Base-by-base conservation (phyloP, 2,888 invertebrate species). In the Chymomyza procnemis region DNA sequence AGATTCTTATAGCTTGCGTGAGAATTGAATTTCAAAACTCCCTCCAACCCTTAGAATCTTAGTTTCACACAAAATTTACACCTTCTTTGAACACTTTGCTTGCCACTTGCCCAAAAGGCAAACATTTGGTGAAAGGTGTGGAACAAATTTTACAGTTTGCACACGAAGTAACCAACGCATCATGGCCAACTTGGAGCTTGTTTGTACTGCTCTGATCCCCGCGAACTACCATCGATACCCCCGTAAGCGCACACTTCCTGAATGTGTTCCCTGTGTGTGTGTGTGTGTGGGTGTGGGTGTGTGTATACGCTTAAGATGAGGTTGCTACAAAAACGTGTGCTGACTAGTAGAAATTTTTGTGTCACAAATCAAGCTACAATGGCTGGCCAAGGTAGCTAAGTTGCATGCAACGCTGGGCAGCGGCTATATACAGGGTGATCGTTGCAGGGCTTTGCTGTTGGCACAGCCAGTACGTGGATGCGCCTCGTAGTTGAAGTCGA, bases 1-100 rank as follows among this genome's bases (percentile, higher is more conserved):
- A 64, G 64, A 64, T 57, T 59, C 58, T 21, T 54, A 14, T 19
- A 26, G 18, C 19, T 18, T 58, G 18, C 3, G 57, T 30, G 57
- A 64, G 64, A 64, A 64, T 64, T 64, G 64, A 64, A 64, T 64
- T 64, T 64, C 58, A 64, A 64, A 48, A n/a, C n/a, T n/a, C 64
- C 58, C 64, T 58, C 52, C 64, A 50, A 50, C 9, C 52, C 58
- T 64, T 46, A 58, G 64, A n/a, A n/a, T n/a, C n/a, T 64, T 64
- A 64, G 58, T 64, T 64, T 57, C 56, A 58, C 64, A 64, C 58
- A 64, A 64, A 64, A 64, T 64, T 59, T 64, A 64, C 64, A 64
- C 64, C 64, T 64, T 64, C 64, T 64, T 64, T 64, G 57, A 58
- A 58, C 58, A 58, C 57, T 64, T 64, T 58, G 58, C 54, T 16